These are phyloP conservation scores for Okapia johnstoni DNA, from an alignment of 2,113 vertebrate species.

Conservation along the genomic window DNA sequence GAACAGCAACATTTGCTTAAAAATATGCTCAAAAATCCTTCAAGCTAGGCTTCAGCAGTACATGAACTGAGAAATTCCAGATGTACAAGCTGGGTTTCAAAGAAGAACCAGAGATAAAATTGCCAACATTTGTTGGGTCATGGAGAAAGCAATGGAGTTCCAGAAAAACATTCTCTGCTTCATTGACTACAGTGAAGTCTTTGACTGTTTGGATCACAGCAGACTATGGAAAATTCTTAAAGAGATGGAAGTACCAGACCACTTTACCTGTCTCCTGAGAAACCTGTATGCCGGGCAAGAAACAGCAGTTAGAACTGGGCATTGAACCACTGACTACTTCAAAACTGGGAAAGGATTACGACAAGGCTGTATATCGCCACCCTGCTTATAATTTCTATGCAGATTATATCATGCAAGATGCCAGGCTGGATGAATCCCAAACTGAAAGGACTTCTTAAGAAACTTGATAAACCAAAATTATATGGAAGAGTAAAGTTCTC, in stretches of 20 bases:
- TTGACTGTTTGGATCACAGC: neutral
- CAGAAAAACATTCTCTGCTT: neutral
- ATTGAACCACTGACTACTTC: neutral
- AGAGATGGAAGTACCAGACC: neutral
- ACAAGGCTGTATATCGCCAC: neutral
- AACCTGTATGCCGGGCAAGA: neutral
- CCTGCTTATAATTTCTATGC: neutral
- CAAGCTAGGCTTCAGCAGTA: neutral
- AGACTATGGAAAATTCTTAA: neutral
- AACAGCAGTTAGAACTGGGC: neutral
- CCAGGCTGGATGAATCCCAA: neutral
- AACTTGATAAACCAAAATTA: neutral
- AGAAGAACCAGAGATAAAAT: neutral
- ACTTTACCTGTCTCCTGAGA: neutral
- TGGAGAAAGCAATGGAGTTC: neutral
- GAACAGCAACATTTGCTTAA: neutral
- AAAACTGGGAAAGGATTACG: neutral
- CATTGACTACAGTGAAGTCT: neutral
- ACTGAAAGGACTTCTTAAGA: neutral
- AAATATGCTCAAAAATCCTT: neutral
- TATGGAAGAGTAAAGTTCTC: neutral
- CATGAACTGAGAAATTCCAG: neutral
- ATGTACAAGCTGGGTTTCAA: neutral
- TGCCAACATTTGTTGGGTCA: neutral
- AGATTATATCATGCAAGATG: neutral